These are phyloP conservation scores for Zonotrichia leucophrys DNA, from an alignment of 2,113 vertebrate genomes.

Conservation along the genomic window DNA sequence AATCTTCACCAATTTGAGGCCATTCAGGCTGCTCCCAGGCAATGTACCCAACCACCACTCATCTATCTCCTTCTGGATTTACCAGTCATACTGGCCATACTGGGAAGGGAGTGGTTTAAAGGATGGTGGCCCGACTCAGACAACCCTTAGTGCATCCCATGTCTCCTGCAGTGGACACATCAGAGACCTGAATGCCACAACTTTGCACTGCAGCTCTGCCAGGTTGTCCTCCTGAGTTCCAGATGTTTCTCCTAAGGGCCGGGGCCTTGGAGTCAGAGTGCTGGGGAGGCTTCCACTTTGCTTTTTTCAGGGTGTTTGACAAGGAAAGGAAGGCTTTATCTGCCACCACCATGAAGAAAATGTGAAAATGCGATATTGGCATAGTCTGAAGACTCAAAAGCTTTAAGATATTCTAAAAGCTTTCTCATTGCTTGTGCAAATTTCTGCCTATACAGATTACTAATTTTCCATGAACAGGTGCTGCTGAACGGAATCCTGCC, in stretches of 20 bases:
- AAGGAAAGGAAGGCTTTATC: background rate
- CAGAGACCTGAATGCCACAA: background rate
- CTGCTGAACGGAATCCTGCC: background rate
- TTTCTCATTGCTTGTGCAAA: background rate
- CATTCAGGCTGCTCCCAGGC: background rate
- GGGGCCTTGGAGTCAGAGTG: background rate
- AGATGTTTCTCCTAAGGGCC: background rate
- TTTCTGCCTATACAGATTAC: background rate
- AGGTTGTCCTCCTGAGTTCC: rapidly evolving
- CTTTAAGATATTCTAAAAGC: background rate
- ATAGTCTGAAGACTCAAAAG: background rate
- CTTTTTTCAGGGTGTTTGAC: background rate
- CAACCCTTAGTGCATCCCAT: background rate
- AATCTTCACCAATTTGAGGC: background rate
- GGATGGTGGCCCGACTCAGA: rapidly evolving
- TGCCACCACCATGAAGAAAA: background rate
- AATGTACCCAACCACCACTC: rapidly evolving
- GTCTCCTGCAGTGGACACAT: background rate
- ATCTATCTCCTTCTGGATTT: background rate
- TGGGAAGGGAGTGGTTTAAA: background rate
- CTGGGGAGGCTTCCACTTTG: background rate
- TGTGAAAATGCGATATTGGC: background rate
- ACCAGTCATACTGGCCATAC: background rate
- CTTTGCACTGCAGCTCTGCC: background rate
- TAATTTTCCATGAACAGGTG: background rate